A percentile compares a stretch with the other conserved stretches of the same genome.
phyloP scores from a whole-genome alignment of 2,888 invertebrate species.

The Orthosia gothica region DNA sequence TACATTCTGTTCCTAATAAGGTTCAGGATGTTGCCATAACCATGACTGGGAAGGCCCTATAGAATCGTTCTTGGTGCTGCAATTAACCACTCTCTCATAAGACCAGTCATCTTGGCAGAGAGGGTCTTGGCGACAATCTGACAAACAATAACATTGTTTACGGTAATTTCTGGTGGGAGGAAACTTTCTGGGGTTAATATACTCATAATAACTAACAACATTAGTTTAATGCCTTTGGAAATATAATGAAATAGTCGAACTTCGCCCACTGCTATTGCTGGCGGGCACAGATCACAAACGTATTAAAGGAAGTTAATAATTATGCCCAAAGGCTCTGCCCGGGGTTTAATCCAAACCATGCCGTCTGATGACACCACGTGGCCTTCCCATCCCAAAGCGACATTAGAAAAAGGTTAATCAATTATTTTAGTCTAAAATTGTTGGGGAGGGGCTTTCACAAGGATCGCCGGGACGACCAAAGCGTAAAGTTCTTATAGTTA shows the following conservation, averaged over 20 bases:
- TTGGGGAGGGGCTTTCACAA: not conserved
- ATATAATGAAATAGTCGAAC: not conserved
- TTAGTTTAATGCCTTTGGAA: not conserved
- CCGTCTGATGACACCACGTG: no score
- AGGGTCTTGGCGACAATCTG: slow-evolving; percentile 16
- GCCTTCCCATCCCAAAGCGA: no score
- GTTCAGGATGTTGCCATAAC: no score
- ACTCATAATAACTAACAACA: not conserved
- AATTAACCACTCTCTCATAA: not conserved
- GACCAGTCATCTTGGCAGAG: not conserved
- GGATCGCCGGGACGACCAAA: not conserved
- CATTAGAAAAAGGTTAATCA: no score
- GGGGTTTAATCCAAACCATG: no score
- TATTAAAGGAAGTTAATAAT: no score
- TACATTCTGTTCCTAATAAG: not conserved
- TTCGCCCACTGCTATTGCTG: not conserved
- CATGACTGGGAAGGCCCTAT: no score
- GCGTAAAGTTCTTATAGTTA: no score
- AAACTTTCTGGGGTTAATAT: slow-evolving; percentile 25
- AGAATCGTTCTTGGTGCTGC: not conserved
- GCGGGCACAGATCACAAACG: not conserved
- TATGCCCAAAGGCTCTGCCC: not conserved
- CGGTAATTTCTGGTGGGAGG: not conserved
- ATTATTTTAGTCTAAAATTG: not conserved
- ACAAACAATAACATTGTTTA: not conserved